Evolutionary conservation across 1,140 invertebrate species (phyloP).

Genomic region (Diorhabda carinulata): DNA sequence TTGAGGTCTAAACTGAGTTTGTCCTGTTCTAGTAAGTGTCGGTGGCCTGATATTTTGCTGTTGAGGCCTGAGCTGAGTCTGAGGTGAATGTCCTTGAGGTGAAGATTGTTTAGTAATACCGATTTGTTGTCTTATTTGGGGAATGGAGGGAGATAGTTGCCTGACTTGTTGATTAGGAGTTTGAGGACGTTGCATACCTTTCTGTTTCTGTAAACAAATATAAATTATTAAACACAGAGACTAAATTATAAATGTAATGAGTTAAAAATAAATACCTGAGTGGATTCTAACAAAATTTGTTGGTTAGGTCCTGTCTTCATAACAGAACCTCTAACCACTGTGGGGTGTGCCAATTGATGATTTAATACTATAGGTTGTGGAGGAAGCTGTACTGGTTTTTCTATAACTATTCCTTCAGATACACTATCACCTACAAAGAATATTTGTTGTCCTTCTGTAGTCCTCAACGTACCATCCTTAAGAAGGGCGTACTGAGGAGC

Average conservation of each 20-base stretch:
- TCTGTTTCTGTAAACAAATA: neutral
- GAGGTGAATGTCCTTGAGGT: neutral
- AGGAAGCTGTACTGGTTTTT: slow-evolving; percentile 18
- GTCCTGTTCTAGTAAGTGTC: neutral
- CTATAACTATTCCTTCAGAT: slow-evolving; percentile 13
- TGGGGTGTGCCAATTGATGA: slow-evolving; percentile 28
- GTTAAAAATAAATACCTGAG: slow-evolving; percentile 8
- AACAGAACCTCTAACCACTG: slow-evolving; percentile 3
- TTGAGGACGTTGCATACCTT: neutral
- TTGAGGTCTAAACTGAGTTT: neutral
- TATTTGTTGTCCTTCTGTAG: slow-evolving; percentile 1
- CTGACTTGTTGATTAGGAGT: neutral
- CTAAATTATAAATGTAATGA: neutral
- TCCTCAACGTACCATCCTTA: neutral
- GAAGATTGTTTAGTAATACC: neutral
- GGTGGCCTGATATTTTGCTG: too few relatives aligned
- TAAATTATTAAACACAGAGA: neutral
- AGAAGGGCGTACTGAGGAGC: slow-evolving; percentile 4
- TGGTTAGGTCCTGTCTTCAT: neutral
- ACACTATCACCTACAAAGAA: neutral
- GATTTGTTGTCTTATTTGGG: neutral
- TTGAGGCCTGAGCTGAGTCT: neutral
- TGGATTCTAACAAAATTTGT: neutral
- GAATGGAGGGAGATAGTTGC: neutral
- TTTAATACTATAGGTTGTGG: slow-evolving; percentile 38